Base-by-base conservation (phyloP, 2,888 invertebrate genomes). In the Aspidiotus rigidus region DNA sequence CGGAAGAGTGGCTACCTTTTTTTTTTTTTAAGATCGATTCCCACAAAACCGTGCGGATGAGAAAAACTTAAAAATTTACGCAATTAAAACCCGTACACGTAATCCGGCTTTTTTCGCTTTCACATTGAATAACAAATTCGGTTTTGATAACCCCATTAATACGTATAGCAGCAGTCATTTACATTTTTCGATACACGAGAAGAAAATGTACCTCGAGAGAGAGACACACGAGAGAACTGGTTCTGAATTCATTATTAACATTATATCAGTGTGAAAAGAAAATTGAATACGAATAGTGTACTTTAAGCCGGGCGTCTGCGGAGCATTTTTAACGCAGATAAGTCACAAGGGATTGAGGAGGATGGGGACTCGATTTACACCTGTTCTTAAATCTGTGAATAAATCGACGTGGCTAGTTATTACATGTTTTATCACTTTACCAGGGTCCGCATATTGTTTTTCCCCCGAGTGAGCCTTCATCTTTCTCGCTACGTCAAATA, bases 381-480 rank as follows among this genome's bases (percentile, higher is more conserved):
- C 67, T 67, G 67, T 67, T 67, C 67, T 60, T 39, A 49, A 60
- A 67, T 67, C 59, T 64, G 28, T 7, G 39, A 11, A 59, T 10
- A 59, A 59, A 59, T 39, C 28, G 59, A 62, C 62, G 17, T 10
- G 57, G 16, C n/a, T 15, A 40, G 57, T 57, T 60, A 44, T 28
- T 60, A 67, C 67, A 67, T 57, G 60, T 66, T 57, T 67, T 60
- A 67, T 67, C 67, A 67, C 60, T 60, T 67, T 53, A 67, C 60
- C n/a, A 59, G 40, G n/a, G 13, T 67, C 39, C 49, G 60, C 39
- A 67, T 67, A 44, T 49, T 49, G 10, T 49, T 49, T 49, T 49
- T 49, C 6, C 49, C 1, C n/a, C 49, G 10, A 13, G n/a, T 49
- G 3, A 13, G 10, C n/a, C 49, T 49, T 49, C n/a, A 11, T 49